These are phyloP conservation scores for Micronycteris hirsuta DNA, from an alignment of 2,113 vertebrate species.

Conservation along the genomic window DNA sequence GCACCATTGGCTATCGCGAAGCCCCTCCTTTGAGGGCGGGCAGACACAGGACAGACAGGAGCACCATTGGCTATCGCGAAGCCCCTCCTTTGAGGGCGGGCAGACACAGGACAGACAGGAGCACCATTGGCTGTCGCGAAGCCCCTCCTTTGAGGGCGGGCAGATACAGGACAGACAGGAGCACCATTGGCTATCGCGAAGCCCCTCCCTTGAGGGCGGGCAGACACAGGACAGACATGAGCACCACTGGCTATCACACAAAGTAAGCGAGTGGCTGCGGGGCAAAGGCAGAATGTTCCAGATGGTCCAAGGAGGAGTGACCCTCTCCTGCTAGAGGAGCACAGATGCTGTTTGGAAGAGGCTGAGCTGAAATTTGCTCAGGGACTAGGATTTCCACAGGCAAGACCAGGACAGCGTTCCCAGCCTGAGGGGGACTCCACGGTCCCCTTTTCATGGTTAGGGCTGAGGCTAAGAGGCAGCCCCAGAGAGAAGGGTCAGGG, in stretches of 20 bases:
- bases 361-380: neutral
- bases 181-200: too few species aligned
- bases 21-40: neutral
- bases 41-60: fast-evolving
- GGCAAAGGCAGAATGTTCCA: neutral
- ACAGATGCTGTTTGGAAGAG: neutral
- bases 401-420: neutral
- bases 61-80: too few species aligned
- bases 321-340: neutral
- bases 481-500: neutral
- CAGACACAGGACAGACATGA: neutral
- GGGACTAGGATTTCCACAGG: neutral
- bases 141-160: neutral
- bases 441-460: neutral
- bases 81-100: neutral
- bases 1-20: too few species aligned
- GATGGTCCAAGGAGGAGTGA: neutral
- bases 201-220: too few species aligned
- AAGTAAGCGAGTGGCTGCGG: neutral
- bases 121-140: too few species aligned
- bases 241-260: too few species aligned
- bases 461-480: neutral
- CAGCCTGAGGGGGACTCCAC: fast-evolving
- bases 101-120: fast-evolving
- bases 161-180: fast-evolving